A percentile compares a stretch with the other conserved stretches of the same genome.
These are phyloP conservation scores for Xanthorhoe designata DNA, from an alignment of 2,888 invertebrate species.

Conservation along the genomic window DNA sequence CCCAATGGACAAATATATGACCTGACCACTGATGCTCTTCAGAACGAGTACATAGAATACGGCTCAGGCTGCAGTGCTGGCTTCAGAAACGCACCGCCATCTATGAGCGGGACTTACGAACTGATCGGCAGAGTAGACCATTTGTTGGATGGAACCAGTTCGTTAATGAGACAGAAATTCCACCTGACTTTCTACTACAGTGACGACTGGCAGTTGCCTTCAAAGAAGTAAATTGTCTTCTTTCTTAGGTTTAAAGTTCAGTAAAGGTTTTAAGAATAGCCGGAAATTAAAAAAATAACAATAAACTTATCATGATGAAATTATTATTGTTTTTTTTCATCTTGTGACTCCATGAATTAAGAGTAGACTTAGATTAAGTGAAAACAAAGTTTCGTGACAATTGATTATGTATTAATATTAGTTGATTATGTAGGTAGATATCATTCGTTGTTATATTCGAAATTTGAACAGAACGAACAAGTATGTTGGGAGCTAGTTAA, in stretches of 20 bases:
- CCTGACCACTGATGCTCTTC: conserved; percentile 44
- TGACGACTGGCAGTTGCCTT: conserved; percentile 28
- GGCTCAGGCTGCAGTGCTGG: conserved; percentile 48
- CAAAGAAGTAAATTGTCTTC: not conserved
- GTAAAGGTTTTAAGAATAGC: too few species aligned
- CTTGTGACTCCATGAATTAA: too few species aligned
- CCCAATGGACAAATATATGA: conserved; percentile 57
- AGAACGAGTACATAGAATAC: not conserved
- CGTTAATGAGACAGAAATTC: conserved; percentile 54
- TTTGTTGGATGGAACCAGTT: conserved; percentile 40
- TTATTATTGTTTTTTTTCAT: not conserved
- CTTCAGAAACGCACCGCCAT: conserved; percentile 49
- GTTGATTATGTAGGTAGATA: too few species aligned
- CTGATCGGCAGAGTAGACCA: conserved; percentile 54
- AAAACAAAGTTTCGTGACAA: too few species aligned
- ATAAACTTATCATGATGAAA: too few species aligned
- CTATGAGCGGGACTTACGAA: conserved; percentile 59
- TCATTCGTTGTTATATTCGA: too few species aligned
- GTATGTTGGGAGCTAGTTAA: too few species aligned
- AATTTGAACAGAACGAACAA: too few species aligned
- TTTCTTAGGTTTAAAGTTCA: too few species aligned
- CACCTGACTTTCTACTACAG: conserved; percentile 51
- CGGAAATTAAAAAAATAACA: too few species aligned
- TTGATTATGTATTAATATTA: too few species aligned
- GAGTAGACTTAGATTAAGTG: too few species aligned